A percentile compares a stretch with the other conserved stretches of the same genome.
These are phyloP conservation scores for Drosophila subsilvestris DNA, from an alignment of 2,888 invertebrate species.

Conservation along the genomic window DNA sequence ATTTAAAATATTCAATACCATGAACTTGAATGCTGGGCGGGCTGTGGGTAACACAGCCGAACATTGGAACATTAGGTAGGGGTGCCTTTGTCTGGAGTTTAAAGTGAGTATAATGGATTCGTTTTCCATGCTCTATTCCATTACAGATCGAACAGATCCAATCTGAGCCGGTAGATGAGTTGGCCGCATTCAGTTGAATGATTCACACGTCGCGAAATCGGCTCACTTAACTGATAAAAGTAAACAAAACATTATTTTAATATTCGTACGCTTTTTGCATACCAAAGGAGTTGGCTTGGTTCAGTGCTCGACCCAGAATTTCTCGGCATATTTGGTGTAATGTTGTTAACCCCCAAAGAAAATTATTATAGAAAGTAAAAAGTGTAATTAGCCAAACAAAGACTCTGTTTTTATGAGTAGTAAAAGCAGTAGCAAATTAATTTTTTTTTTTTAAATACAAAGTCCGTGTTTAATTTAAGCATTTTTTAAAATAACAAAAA, in stretches of 20 bases:
- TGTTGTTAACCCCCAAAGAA: constrained; percentile 21
- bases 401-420: too few species aligned
- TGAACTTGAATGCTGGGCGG: constrained; percentile 53
- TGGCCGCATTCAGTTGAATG: constrained; percentile 52
- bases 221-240: constrained; percentile 55
- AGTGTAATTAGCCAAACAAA: constrained; percentile 5
- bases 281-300: constrained; percentile 40
- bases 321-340: constrained; percentile 9
- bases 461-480: too few species aligned
- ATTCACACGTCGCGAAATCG: constrained; percentile 71
- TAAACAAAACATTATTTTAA: constrained; percentile 8
- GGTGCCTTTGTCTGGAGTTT: neutral
- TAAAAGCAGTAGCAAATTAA: too few species aligned
- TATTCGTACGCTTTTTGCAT: constrained; percentile 48
- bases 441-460: too few species aligned
- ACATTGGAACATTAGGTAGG: constrained; percentile 38
- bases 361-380: constrained; percentile 41
- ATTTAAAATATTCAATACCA: constrained; percentile 47
- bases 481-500: too few species aligned
- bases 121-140: neutral
- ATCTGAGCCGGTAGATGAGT: constrained; percentile 40
- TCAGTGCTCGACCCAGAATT: constrained; percentile 10
- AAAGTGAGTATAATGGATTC: neutral
- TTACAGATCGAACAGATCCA: neutral
- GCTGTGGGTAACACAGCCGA: constrained; percentile 26